Evolutionary conservation across 2,113 vertebrate genomes (phyloP), one percentile per base, ranked within the genome.

Genomic region (Fulica atra): DNA sequence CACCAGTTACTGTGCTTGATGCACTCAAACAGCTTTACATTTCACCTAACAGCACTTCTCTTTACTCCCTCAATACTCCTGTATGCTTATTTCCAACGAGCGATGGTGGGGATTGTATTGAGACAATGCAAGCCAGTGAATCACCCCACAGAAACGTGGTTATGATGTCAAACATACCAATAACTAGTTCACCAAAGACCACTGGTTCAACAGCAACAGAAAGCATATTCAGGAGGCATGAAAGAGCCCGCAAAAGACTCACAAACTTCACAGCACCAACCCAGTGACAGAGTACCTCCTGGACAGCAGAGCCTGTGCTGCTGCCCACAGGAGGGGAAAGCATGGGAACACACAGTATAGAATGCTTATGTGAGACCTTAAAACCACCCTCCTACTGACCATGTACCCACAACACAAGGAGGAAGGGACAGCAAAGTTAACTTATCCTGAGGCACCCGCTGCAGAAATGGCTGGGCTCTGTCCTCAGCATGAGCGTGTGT

Each of bases 401-500:
- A 21, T 13, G 54, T 63, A 25, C 42, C 65, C 53, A 82, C 29
- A 77, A 51, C 11, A 50, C 29, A 64, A 24, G 87, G 96, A 85
- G 17, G 84, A 78, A 79, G 71, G 44, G 86, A 50, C 11, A 86
- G 44, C 31, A 77, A 17, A 92, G 63, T 64, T 61, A 85, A 81
- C 18, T 94, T 91, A 64, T 64, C 26, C 40, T 79, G 59, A 76
- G 51, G 40, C 31, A 81, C 9, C 60, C 54, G 17, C 82, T 78
- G 91, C 2, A 68, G 80, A 91, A 80, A 84, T 28, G 46, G 69
- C 59, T 72, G 35, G 44, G 81, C 38, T 84, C 81, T 89, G 64
- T 93, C 86, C 88, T 63, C 63, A 57, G 36, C 29, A 86, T 78
- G 74, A 95, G 28, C 86, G 88, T 90, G 82, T 93, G n/a, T 84